phyloP scores from a whole-genome alignment of 2,113 vertebrate species.

The Charadrius vociferus region DNA sequence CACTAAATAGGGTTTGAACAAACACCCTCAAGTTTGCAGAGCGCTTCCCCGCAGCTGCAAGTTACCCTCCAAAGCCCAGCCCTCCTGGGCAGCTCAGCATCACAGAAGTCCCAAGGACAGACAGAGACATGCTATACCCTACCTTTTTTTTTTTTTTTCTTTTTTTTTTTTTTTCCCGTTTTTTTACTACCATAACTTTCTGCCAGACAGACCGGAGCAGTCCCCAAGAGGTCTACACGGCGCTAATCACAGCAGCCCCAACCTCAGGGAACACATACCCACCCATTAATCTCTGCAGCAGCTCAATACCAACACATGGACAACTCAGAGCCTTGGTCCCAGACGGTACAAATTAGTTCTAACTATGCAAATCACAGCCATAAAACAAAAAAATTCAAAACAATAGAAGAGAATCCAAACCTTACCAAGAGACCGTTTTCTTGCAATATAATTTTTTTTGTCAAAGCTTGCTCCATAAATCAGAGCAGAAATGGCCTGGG shows the following conservation, averaged over 20 bases:
- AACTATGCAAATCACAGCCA: background rate
- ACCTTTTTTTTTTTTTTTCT: background rate
- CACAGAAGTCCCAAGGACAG: background rate
- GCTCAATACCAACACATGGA: background rate
- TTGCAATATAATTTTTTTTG: background rate
- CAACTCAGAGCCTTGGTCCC: background rate
- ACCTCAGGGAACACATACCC: background rate
- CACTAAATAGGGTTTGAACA: background rate
- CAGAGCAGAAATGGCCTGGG: background rate
- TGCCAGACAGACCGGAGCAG: background rate
- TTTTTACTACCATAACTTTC: background rate
- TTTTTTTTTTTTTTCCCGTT: background rate
- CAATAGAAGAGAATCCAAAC: conserved; percentile 37
- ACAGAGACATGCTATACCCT: background rate
- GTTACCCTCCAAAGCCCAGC: background rate
- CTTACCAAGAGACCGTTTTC: conserved; percentile 9
- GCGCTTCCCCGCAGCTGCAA: background rate
- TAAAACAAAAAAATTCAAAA: background rate
- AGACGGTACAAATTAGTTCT: conserved; percentile 18
- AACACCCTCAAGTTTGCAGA: background rate
- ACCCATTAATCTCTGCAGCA: background rate
- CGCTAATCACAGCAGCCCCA: fast-evolving
- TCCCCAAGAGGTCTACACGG: fast-evolving
- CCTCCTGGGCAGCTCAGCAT: fast-evolving
- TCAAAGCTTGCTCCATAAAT: background rate